Base-by-base conservation (phyloP, 2,797 vertebrate genomes). In the Oreochromis grahami region DNA sequence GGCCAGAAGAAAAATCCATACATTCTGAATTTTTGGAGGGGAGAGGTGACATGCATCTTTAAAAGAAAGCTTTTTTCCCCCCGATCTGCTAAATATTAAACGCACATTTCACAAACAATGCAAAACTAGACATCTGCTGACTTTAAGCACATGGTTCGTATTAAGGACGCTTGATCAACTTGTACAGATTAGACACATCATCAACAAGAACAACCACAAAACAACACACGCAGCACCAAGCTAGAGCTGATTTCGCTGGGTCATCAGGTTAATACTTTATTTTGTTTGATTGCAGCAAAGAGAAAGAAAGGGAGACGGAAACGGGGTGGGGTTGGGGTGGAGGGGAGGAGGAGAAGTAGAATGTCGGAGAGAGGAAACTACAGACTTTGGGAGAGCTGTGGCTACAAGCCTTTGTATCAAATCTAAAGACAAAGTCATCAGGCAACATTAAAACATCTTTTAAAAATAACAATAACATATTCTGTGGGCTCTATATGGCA, bases 261-360 rank as follows among this genome's bases (percentile, higher is more conserved):
- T 96, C 95, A 95, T 96, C 96, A 96, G 97, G 96, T 97, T 97
- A 97, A 97, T 97, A 97, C 96, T 97, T 97, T 97, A 97, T 97
- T 97, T 95, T 96, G 95, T 96, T 97, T 96, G 96, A 96, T 96
- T 97, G 96, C 96, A 96, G 96, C 95, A 93, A 96, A 96, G 94
- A 96, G 95, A 96, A 94, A 96, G 89, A 95, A 93, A 92, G 86
- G 93, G 92, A 95, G 94, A 95, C 85, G 65, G 90, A 94, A 93
- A 95, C 86, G 5, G 92, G 86, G 89, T 10, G 38, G 65, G 65
- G 8, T 68, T 15, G 86, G 90, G 56, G 85, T 78, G 80, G 85
- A 60, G 56, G 32, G 56, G 56, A 60, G 56, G 58, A 63, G 86
- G 85, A 91, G 84, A 80, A 90, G 92, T 92, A 93, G 91, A 91